Base-by-base conservation (phyloP, 2,113 vertebrate genomes). In the Megalops atlanticus region DNA sequence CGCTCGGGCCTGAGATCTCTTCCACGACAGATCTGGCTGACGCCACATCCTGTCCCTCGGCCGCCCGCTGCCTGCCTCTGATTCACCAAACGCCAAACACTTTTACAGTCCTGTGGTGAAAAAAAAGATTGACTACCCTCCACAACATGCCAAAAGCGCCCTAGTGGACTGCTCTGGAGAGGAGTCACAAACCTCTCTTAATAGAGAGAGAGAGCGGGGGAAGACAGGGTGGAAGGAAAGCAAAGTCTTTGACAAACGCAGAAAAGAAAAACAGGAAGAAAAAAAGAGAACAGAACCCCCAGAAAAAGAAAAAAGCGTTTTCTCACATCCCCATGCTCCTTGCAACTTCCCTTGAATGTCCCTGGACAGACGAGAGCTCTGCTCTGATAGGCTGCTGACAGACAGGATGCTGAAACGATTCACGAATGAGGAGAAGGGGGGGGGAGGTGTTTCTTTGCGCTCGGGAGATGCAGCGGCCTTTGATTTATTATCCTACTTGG, bases 401-500 rank as follows among this genome's bases (percentile, higher is more conserved):
- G 58, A 68, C 24, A 24, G n/a, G 31, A 33, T 27, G 16, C 8
- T 58, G 16, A 24, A n/a, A 58, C 21, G 54, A 45, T 8, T 16
- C 15, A 24, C 6, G 54, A n/a, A n/a, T n/a, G n/a, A n/a, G 45
- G 33, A 4, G 69, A 5, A 1, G 35, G 35, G 35, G 14, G 69
- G 31, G 33, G 14, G 71, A 33, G 74, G 40, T 76, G 4, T 15
- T 40, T 76, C 10, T 49, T 38, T 49, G 74, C 77, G n/a, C 41
- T 52, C 40, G 69, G 39, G 21, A 83, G 64, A 84, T 27, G 64
- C 71, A 39, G 35, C 54, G 64, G 43, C 33, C 14, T 72, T 64
- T 79, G 77, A 83, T 85, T 85, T 83, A 68, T 70, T 76, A 45
- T 76, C 27, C 68, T 15, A 35, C n/a, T 27, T 31, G 36, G 69